These are phyloP conservation scores for Columba livia DNA, from an alignment of 2,113 vertebrate species.

Conservation along the genomic window DNA sequence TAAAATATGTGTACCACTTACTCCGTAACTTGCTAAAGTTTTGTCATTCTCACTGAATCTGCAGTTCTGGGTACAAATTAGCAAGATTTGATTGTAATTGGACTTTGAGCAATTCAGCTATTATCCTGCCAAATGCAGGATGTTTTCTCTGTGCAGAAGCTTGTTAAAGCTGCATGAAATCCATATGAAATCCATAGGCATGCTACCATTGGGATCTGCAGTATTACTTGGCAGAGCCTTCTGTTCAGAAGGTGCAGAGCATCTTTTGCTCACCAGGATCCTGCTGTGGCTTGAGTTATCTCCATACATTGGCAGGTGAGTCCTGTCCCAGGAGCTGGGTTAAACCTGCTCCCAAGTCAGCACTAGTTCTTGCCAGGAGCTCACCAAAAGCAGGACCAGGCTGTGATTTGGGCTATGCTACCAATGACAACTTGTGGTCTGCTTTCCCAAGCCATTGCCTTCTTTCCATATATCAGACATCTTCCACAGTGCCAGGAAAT, in stretches of 20 bases:
- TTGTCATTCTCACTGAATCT: neutral
- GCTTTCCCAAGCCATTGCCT: neutral
- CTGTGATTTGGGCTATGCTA: neutral
- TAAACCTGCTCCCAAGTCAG: neutral
- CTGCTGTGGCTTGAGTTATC: neutral
- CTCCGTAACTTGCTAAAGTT: neutral
- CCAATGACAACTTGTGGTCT: neutral
- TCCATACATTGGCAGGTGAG: neutral
- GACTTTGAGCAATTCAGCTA: neutral
- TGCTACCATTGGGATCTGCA: neutral
- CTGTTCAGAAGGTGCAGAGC: neutral
- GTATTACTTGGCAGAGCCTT: neutral
- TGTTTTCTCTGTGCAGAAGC: neutral
- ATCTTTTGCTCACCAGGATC: neutral
- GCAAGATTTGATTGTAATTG: neutral
- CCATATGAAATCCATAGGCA: neutral
- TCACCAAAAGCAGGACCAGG: neutral
- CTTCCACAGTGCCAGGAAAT: neutral
- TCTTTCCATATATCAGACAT: neutral
- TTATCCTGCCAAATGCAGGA: neutral
- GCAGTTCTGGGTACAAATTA: slow-evolving; percentile 20
- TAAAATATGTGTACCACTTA: neutral
- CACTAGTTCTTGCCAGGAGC: neutral
- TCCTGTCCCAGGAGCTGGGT: neutral
- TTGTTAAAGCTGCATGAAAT: neutral